These are phyloP conservation scores for Nettapus auritus DNA, from an alignment of 2,113 vertebrate species.

Conservation along the genomic window DNA sequence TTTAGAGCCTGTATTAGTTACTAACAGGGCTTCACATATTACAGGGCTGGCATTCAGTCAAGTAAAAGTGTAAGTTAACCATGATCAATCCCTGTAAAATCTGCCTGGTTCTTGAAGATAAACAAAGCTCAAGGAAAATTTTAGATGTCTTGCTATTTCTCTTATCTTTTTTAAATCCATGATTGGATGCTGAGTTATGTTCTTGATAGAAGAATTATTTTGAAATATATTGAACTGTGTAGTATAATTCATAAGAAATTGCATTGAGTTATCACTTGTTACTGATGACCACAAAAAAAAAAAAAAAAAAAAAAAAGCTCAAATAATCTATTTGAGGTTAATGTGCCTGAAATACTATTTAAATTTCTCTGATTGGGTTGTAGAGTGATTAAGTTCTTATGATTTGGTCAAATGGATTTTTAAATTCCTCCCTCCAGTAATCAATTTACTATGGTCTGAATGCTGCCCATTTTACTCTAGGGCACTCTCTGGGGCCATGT, in stretches of 20 bases:
- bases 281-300: slow-evolving; percentile 61
- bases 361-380: slow-evolving; percentile 53
- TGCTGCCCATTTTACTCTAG: neutral
- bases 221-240: slow-evolving; percentile 42
- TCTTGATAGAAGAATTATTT: slow-evolving; percentile 23
- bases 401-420: slow-evolving; percentile 45
- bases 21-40: neutral
- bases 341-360: slow-evolving; percentile 69
- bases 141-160: neutral
- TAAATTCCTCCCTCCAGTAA: slow-evolving; percentile 24
- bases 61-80: neutral
- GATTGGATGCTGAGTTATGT: neutral
- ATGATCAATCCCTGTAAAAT: neutral
- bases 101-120: neutral
- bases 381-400: slow-evolving; percentile 46
- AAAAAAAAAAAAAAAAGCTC: slow-evolving; percentile 32
- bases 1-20: neutral
- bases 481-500: neutral
- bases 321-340: slow-evolving; percentile 70
- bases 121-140: neutral
- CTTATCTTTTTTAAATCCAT: neutral
- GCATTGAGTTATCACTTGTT: slow-evolving; percentile 69
- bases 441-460: slow-evolving; percentile 46
- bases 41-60: neutral
- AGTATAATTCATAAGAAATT: slow-evolving; percentile 68